These are phyloP conservation scores for Megaptera novaeangliae DNA, from an alignment of 2,113 vertebrate genomes.

Conservation along the genomic window DNA sequence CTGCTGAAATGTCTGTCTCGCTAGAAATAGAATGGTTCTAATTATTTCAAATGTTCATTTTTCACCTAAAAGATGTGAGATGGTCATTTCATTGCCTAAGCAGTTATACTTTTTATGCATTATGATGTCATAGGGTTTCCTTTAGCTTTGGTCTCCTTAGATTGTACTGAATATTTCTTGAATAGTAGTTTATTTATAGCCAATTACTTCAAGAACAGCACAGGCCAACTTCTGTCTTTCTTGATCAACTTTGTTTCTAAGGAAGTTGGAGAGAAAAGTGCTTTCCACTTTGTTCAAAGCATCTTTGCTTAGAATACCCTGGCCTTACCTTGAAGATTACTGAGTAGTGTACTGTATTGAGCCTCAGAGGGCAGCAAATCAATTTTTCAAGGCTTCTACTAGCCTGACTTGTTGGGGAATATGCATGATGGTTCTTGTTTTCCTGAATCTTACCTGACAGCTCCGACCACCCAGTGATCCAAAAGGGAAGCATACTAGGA, in stretches of 20 bases:
- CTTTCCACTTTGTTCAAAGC: background rate
- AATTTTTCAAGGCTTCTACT: background rate
- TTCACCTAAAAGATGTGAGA: background rate
- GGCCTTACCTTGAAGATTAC: background rate
- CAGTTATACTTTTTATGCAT: background rate
- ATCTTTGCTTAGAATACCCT: background rate
- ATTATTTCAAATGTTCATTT: background rate
- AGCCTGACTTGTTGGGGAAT: background rate
- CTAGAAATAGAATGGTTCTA: background rate
- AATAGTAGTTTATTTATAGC: background rate
- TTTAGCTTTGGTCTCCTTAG: background rate
- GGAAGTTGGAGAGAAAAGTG: background rate
- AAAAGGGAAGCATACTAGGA: accelerated
- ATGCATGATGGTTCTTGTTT: background rate
- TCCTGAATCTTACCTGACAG: background rate
- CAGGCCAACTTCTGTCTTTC: background rate
- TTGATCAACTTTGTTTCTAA: background rate
- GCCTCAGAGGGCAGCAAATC: background rate
- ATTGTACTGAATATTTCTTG: background rate
- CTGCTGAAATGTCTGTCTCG: background rate
- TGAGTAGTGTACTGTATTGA: accelerated
- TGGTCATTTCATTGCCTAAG: accelerated
- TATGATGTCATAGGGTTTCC: background rate
- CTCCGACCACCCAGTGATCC: background rate
- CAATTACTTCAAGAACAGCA: background rate